These are phyloP conservation scores for Mastomys coucha DNA, from an alignment of 2,113 vertebrate species.

Conservation along the genomic window DNA sequence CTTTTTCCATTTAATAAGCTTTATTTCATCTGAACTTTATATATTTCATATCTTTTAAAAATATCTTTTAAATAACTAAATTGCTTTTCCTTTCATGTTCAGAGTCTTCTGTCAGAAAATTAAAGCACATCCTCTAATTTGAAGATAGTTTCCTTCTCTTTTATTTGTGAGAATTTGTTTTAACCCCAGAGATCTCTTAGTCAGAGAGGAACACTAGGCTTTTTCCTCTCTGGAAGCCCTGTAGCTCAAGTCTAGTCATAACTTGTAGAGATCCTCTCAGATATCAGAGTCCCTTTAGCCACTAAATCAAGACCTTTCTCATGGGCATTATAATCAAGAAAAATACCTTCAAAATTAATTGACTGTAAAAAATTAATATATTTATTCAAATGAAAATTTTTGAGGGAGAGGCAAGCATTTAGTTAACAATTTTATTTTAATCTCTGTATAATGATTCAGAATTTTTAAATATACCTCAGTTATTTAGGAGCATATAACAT, in stretches of 20 bases:
- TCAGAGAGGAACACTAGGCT: background rate
- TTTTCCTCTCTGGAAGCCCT: background rate
- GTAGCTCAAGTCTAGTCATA: background rate
- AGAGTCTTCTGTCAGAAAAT: constrained; percentile 17
- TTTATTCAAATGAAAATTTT: background rate
- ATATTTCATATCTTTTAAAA: background rate
- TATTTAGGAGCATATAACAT: background rate
- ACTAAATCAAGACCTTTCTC: background rate
- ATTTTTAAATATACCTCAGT: background rate
- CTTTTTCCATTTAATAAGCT: constrained; percentile 22
- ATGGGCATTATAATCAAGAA: background rate
- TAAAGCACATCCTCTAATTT: background rate
- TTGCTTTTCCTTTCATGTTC: background rate
- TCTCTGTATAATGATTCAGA: constrained; percentile 6
- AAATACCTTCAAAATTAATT: background rate
- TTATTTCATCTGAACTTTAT: constrained; percentile 1
- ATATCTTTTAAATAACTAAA: background rate
- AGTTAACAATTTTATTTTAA: constrained; percentile 20
- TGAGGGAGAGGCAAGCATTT: background rate
- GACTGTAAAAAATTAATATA: background rate
- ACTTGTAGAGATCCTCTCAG: background rate
- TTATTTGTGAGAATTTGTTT: constrained; percentile 9
- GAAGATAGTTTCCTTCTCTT: background rate
- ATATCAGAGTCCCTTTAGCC: background rate
- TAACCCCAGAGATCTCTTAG: background rate